Conservation (phyloP, 2,113 vertebrate species). For the Pangasianodon gigas region DNA sequence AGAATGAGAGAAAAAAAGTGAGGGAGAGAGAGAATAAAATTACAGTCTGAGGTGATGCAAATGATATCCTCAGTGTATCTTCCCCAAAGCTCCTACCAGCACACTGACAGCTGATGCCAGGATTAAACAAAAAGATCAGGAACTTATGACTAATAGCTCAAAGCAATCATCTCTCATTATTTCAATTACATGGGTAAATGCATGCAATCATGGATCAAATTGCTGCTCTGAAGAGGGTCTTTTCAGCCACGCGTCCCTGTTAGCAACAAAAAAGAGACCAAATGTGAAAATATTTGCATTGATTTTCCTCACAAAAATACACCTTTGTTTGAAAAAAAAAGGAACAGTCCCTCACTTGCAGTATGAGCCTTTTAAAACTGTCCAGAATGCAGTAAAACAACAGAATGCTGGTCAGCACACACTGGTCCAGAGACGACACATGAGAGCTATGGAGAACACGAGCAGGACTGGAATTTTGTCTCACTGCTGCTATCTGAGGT, state of each 20-base stretch:
- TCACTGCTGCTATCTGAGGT: slow-evolving; percentile 79
- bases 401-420: slow-evolving; percentile 26
- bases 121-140: slow-evolving; percentile 98
- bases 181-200: slow-evolving; percentile 99
- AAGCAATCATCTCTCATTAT: slow-evolving; percentile 99
- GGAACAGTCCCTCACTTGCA: slow-evolving; percentile 78
- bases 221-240: slow-evolving; percentile 90
- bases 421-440: slow-evolving; percentile 41
- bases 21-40: slow-evolving; percentile 74
- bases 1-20: slow-evolving; percentile 20
- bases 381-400: slow-evolving; percentile 47
- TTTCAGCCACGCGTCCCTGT: slow-evolving; percentile 89
- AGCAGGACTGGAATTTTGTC: slow-evolving; percentile 68
- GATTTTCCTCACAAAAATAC: slow-evolving; percentile 88
- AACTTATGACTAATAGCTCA: slow-evolving; percentile 99
- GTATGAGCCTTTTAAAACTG: slow-evolving; percentile 76
- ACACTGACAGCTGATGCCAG: slow-evolving; percentile 99
- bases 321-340: slow-evolving; percentile 84
- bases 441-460: slow-evolving; percentile 62
- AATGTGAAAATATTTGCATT: slow-evolving; percentile 96
- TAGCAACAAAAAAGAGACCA: slow-evolving; percentile 77
- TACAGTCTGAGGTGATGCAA: slow-evolving; percentile 94
- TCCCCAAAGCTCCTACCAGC: slow-evolving; percentile 86
- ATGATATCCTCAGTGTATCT: slow-evolving; percentile 95
- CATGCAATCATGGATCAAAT: slow-evolving; percentile 99